Base-by-base conservation (phyloP, 1,140 invertebrate species). In the Drosophila subpulchrella region DNA sequence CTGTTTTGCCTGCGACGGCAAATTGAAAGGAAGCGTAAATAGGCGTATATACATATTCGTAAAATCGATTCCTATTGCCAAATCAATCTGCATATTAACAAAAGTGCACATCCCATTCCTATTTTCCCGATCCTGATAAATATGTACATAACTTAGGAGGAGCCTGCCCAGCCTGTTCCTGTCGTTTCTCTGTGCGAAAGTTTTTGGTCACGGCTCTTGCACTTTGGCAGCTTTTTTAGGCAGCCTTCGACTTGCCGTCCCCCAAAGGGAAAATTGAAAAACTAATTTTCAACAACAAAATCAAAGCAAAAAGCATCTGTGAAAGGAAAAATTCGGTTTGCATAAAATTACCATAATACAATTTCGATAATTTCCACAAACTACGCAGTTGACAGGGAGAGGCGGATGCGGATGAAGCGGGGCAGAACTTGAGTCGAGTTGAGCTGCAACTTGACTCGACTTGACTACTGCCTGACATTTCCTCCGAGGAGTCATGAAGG, bases 61-160 rank as follows among this genome's bases (percentile, higher is more conserved):
- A 54, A 78, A 65, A 60, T 70, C 50, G 68, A 71, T 72, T 58
- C 30, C 24, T 10, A 71, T 71, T 71, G 66, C n/a, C 47, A 80
- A 83, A 83, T 84, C 80, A 83, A 83, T 83, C 81, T 83, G 80
- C 81, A 83, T 84, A 83, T 80, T 81, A 57, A 75, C 77, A 78
- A 34, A 63, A 55, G 20, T 62, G 48, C 51, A 54, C 51, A 55
- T 54, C 51, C 30, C 6, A 11, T 10, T 13, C 12, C 11, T 38
- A 11, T 13, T 3, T 17, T 30, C 20, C 24, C 6, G 4, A 3
- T 53, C 12, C 60, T 32, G 11, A 48, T 67, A 84, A 76, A 76
- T 83, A 83, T 80, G 81, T 73, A 84, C 81, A 83, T 83, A 84
- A 84, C 65, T 83, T 83, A 47, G 65, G 2, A 30, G 30, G 32